phyloP scores from a whole-genome alignment of 2,888 invertebrate genomes.

The Rhimphoctona megacephalus region DNA sequence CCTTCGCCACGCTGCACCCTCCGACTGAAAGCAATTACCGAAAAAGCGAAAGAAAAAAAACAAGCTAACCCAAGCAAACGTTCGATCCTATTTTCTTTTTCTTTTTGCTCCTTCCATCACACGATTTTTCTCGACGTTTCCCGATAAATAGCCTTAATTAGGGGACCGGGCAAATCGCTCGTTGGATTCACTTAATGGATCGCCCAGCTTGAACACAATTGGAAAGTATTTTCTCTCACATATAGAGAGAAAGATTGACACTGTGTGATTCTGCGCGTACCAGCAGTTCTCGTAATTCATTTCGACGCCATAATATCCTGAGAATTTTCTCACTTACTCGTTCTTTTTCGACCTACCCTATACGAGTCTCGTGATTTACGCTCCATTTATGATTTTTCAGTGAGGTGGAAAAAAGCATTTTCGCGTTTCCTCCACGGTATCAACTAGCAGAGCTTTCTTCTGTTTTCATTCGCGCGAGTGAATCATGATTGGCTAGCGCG shows the following conservation, averaged over 20 bases:
- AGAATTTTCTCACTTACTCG: slow-evolving; percentile 17
- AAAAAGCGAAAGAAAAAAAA: slow-evolving; percentile 46
- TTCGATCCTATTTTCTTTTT: slow-evolving; percentile 40
- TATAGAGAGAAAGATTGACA: slow-evolving; percentile 7
- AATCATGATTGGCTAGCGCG: not conserved
- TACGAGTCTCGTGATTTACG: slow-evolving; percentile 56
- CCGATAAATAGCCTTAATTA: slow-evolving; percentile 83
- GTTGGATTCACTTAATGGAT: slow-evolving; percentile 81
- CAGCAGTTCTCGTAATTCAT: slow-evolving; percentile 51
- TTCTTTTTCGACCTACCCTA: not conserved
- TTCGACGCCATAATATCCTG: slow-evolving; percentile 43
- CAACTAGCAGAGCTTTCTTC: not conserved
- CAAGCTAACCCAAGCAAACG: slow-evolving; percentile 26
- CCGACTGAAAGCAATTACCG: slow-evolving; percentile 64
- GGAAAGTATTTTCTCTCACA: slow-evolving; percentile 32
- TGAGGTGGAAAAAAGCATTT: slow-evolving; percentile 34
- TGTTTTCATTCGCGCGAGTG: not conserved
- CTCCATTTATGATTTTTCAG: slow-evolving; percentile 49
- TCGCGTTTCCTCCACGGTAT: not conserved
- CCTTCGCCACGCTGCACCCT: slow-evolving; percentile 49
- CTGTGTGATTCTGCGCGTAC: slow-evolving; percentile 1
- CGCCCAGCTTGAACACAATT: slow-evolving; percentile 75
- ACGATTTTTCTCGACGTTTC: slow-evolving; percentile 73
- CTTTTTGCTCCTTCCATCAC: slow-evolving; percentile 54
- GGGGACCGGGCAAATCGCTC: slow-evolving; percentile 74